Evolutionary conservation across 2,888 invertebrate genomes (phyloP), one percentile per base, ranked within the genome.

Genomic region (Rhagium mordax): DNA sequence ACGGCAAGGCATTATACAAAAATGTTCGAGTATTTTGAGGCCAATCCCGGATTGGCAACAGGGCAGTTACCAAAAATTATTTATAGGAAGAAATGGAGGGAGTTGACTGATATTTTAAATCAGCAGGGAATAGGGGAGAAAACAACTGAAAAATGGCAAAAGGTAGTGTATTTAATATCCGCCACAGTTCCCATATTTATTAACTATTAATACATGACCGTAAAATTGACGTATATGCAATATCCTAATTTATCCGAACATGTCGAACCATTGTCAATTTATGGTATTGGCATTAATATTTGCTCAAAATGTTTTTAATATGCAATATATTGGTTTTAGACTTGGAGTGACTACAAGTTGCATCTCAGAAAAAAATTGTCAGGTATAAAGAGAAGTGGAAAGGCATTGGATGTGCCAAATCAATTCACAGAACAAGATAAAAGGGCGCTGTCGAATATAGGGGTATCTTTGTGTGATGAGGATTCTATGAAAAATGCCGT

Each of bases 141-240:
- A 60, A 67, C 72, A 16, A 72, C 72, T 6, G 68, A 67, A 62
- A 67, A 72, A 57, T 72, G 72, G 72, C 72, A 72, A 62, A 67
- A 68, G 68, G 72, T 72, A 53, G 41, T 47, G 4, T 4, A 24
- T 13, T n/a, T 49, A 16, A 24, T 6, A 24, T 24, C 18, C 15
- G 3, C 3, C 6, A 49, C n/a, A n/a, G n/a, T n/a, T n/a, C n/a
- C n/a, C 49, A 49, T 49, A 49, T 49, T 16, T 18, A 4, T 49
- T 49, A 16, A 49, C 49, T 49, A 3, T 8, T 13, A 51, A 2
- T n/a, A n/a, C n/a, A n/a, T n/a, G n/a, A n/a, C n/a, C n/a, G n/a
- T n/a, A n/a, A n/a, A n/a, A n/a, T n/a, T n/a, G n/a, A n/a, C n/a
- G n/a, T n/a, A n/a, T n/a, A n/a, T n/a, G n/a, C n/a, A n/a, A n/a